phyloP scores from a whole-genome alignment of 2,113 vertebrate species.

The Cnemophilus loriae region DNA sequence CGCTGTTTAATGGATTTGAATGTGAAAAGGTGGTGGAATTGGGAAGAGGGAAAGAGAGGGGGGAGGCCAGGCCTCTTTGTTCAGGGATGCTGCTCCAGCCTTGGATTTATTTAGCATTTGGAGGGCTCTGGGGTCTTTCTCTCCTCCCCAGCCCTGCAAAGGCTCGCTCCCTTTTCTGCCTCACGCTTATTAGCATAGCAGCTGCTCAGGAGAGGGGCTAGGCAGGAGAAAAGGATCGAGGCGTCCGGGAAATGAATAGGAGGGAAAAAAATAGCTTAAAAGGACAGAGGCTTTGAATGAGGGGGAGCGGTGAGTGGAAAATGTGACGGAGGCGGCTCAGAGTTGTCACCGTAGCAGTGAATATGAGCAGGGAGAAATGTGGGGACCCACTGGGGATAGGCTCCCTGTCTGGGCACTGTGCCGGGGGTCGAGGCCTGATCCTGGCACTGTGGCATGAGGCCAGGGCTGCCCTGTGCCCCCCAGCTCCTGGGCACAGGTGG shows the following conservation, averaged over 20 bases:
- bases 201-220: constrained; percentile 83
- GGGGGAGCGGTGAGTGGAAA: constrained; percentile 53
- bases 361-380: constrained; percentile 6
- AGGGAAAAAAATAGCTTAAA: constrained; percentile 79
- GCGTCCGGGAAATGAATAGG: constrained; percentile 87
- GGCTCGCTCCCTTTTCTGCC: constrained; percentile 59
- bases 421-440: not conserved
- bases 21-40: constrained; percentile 81
- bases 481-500: rapidly evolving
- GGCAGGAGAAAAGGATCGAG: constrained; percentile 72
- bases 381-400: not conserved
- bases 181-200: constrained; percentile 93
- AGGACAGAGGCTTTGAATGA: constrained; percentile 78
- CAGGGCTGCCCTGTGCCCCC: not conserved
- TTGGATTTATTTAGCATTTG: constrained; percentile 78
- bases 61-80: constrained; percentile 72
- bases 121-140: constrained; percentile 71
- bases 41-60: constrained; percentile 46
- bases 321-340: constrained; percentile 4
- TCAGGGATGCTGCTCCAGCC: constrained; percentile 68
- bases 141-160: constrained; percentile 46
- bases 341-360: not conserved
- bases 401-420: not conserved
- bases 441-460: not conserved
- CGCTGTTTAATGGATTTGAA: constrained; percentile 90